Evolutionary conservation across 2,113 vertebrate genomes (phyloP), one percentile per base, ranked within the genome.

Genomic region (Vicugna pacos): DNA sequence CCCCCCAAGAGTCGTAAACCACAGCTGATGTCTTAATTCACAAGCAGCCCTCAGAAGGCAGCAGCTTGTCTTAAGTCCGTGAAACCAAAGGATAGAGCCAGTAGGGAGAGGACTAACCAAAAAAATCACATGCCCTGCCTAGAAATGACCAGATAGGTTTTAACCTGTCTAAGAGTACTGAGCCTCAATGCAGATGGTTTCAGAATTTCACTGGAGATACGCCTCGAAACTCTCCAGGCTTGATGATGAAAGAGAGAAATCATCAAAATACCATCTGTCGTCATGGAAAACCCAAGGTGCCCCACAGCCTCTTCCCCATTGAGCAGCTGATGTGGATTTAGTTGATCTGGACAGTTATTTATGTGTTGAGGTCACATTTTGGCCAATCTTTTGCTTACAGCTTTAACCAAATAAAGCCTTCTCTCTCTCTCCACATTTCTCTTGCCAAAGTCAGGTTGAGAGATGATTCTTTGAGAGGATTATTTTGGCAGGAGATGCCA

Each of bases 341-440:
- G 87, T 95, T 91, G 79, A 91, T 97, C 80, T 38, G 56, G 58
- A 38, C 89, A 84, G 86, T 93, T 94, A 90, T 84, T 97, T 95
- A 54, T 2, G 60, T 10, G 50, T 96, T 97, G 94, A 93, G 94
- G 96, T 97, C 96, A 97, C 6, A 8, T 67, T 98, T 95, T 46
- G 11, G 94, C 94, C 97, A 96, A 46, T 89, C 90, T 94, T 96
- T 96, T 94, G 67, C 89, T 97, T 95, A 94, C 42, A 80, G 50
- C 64, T 96, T 94, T 89, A 93, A 5, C 93, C 96, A 97, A 89
- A 83, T 88, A 72, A 2, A 73, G 73, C 56, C 56, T 95, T 92
- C 38, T 97, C 62, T 91, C 56, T 97, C 62, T 91, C 52, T 85
- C 64, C n/a, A 52, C 73, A 20, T 62, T 92, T 93, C 89, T 92